Percentiles rank a stretch among this genome's conserved stretches.
These are phyloP conservation scores for Ictidomys tridecemlineatus DNA, from an alignment of 2,113 vertebrate genomes.

Conservation along the genomic window DNA sequence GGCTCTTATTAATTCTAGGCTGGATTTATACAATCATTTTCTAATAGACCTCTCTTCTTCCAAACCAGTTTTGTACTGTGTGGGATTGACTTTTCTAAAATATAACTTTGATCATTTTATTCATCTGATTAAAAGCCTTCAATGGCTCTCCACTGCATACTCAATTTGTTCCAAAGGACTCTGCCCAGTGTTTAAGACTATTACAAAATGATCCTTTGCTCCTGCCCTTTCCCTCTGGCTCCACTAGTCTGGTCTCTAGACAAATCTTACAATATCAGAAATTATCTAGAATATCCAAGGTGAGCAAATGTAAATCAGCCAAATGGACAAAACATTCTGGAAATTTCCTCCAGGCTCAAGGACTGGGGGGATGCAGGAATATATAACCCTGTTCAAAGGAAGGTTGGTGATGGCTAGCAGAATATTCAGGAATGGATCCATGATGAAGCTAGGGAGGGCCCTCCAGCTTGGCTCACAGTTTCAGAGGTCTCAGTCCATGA, in stretches of 20 bases:
- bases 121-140: constrained; percentile 24
- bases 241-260: neutral
- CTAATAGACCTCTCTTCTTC: neutral
- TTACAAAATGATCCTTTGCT: neutral
- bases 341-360: neutral
- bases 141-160: neutral
- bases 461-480: neutral
- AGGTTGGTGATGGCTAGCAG: neutral
- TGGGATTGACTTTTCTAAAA: constrained; percentile 28
- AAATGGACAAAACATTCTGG: neutral
- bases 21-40: constrained; percentile 35
- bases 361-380: neutral
- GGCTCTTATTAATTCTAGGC: neutral
- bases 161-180: neutral
- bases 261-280: neutral
- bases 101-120: constrained; percentile 25
- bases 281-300: neutral
- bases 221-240: neutral
- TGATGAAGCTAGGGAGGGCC: neutral
- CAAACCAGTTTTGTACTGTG: neutral
- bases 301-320: neutral
- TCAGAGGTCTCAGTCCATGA: no score
- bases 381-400: neutral
- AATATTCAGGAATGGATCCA: neutral
- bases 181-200: neutral